Evolutionary conservation across 2,797 vertebrate genomes (phyloP).

Genomic region (Chlorospingus semifuscus): DNA sequence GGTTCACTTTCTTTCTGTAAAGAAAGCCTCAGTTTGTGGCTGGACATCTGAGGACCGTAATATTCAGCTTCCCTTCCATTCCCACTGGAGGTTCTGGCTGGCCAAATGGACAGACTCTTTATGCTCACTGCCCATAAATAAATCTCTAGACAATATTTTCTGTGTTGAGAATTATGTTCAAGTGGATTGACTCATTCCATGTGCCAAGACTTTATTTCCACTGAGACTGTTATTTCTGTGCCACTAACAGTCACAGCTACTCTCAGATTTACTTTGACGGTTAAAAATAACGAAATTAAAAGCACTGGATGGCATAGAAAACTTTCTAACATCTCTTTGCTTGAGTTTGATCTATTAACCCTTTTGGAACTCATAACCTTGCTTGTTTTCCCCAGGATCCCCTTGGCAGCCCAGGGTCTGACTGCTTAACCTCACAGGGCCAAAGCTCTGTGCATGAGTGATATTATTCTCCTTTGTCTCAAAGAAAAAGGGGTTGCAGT

Average conservation of each 20-base stretch:
- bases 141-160: not conserved
- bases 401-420: not conserved
- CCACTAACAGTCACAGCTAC: not conserved
- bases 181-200: not conserved
- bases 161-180: not conserved
- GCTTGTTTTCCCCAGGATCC: not conserved
- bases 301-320: not conserved
- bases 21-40: not conserved
- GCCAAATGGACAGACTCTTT: not conserved
- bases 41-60: not conserved
- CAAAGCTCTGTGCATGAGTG: fast-evolving
- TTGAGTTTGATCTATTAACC: not conserved
- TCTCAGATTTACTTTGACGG: not conserved
- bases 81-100: not conserved
- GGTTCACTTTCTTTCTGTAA: not conserved
- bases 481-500: not conserved
- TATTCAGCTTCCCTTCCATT: not conserved
- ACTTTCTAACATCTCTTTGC: not conserved
- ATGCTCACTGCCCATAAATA: not conserved
- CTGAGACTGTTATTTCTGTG: not conserved
- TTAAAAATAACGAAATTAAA: not conserved
- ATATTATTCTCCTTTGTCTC: not conserved
- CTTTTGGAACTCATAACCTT: not conserved
- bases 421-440: not conserved
- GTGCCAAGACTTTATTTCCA: not conserved